These are phyloP conservation scores for Synodontis membranacea DNA, from an alignment of 2,113 vertebrate species.

Conservation along the genomic window DNA sequence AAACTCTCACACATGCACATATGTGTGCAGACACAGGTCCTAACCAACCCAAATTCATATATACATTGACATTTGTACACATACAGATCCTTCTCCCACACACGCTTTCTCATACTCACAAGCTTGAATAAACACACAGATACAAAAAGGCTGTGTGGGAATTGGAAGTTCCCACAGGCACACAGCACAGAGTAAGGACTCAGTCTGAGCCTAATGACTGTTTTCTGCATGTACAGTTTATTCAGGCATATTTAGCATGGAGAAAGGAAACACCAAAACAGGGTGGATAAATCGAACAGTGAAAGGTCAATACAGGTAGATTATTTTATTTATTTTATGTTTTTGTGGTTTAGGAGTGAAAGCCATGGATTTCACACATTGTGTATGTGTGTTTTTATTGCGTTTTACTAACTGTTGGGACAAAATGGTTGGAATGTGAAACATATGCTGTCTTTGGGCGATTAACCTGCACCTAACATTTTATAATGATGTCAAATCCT, in stretches of 20 bases:
- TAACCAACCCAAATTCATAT: not conserved
- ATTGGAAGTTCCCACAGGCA: conserved; percentile 27
- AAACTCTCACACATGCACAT: not conserved
- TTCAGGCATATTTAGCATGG: conserved; percentile 4
- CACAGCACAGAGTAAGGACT: conserved; percentile 3
- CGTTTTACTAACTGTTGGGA: not conserved
- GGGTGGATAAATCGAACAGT: conserved; percentile 1
- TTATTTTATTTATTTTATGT: not conserved
- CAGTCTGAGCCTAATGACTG: conserved; percentile 45
- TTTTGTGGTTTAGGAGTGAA: not conserved
- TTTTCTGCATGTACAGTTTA: conserved; percentile 37
- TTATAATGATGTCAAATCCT: not conserved
- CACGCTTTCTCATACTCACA: conserved; percentile 27
- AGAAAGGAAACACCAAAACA: conserved; percentile 32
- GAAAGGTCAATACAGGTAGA: conserved; percentile 22
- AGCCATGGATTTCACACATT: conserved; percentile 3
- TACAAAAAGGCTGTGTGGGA: conserved; percentile 30
- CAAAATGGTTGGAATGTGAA: not conserved
- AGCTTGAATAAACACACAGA: conserved; percentile 32
- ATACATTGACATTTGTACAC: not conserved
- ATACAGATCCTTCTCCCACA: conserved; percentile 15
- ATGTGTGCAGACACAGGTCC: not conserved
- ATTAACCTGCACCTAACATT: not conserved
- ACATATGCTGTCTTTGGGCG: not conserved
- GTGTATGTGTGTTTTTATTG: not conserved